Percentiles rank a stretch among this genome's conserved stretches.
These are phyloP conservation scores for Cercopithecus mona DNA, from an alignment of 2,113 vertebrate species.

Conservation along the genomic window DNA sequence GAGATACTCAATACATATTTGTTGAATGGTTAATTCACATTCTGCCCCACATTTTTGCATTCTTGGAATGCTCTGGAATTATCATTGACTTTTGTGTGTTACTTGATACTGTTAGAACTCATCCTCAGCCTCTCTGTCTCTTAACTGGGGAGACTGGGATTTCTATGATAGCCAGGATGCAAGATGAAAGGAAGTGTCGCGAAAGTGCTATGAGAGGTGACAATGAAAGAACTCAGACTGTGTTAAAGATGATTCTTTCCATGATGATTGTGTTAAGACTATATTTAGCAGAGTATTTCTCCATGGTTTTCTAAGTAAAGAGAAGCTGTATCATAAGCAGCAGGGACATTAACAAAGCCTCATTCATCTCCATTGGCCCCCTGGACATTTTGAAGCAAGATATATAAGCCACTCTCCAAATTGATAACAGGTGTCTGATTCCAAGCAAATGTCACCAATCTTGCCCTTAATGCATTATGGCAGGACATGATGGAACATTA, in stretches of 20 bases:
- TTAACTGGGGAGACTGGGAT: neutral
- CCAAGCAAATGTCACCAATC: constrained; percentile 43
- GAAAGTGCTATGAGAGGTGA: neutral
- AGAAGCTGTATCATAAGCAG: neutral
- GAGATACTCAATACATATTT: neutral
- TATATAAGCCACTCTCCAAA: constrained; percentile 29
- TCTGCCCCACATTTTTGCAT: neutral
- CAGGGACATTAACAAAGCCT: neutral
- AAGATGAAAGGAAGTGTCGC: neutral
- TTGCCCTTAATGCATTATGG: neutral
- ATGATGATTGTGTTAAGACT: neutral
- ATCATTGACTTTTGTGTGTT: neutral
- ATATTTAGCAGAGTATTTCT: neutral
- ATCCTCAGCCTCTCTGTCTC: neutral
- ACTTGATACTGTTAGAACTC: neutral
- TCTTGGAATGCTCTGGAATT: neutral
- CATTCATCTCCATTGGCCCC: constrained; percentile 26
- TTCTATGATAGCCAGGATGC: neutral
- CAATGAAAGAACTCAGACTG: neutral
- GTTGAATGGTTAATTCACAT: neutral
- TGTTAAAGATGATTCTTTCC: neutral
- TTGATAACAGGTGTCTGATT: constrained; percentile 47
- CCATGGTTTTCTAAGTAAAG: neutral
- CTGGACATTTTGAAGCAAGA: constrained; percentile 36
- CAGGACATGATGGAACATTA: constrained; percentile 37